Base-by-base conservation (phyloP, 2,888 invertebrate species). In the Hybos culiciformis region DNA sequence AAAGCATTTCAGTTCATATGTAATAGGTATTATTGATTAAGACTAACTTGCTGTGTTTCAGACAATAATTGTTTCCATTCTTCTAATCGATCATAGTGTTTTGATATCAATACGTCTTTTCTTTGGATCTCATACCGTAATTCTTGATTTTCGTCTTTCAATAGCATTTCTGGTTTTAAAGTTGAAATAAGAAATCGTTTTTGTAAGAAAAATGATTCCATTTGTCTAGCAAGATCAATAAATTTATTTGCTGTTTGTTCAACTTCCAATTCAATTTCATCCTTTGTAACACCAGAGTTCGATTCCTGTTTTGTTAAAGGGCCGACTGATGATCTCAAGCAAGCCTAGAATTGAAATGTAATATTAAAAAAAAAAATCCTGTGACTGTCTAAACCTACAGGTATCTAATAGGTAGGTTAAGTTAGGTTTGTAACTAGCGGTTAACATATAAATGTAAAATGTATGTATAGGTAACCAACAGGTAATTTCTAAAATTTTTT, bases 131-230 rank as follows among this genome's bases (percentile, higher is more conserved):
- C 93, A 47, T 78, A 72, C 53, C 80, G 78, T 20, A 94, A 67
- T 60, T 94, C 93, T 51, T 75, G 78, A 53, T 88, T 87, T 58
- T 93, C 93, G 71, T 94, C 93, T 63, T 87, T 87, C 4, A 93
- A 77, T 19, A 92, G 75, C 57, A 92, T 75, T 61, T 94, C 93
- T 0, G 93, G 93, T 57, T 91, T 90, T 51, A 92, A 73, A 0
- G 86, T 84, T 0, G 92, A 91, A 2, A 93, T 70, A 1, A 93
- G 72, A 57, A 93, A 85, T 59, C 92, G 73, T 62, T 93, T 93
- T 65, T 92, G 92, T 14, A 94, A 63, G 61, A 94, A 94, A 66
- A 91, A 92, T 0, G 88, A 86, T 61, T 94, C 93, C 81, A 93
- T 85, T 68, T 92, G 88, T 19, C 91, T 73, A 0, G 92, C 93